phyloP scores from a whole-genome alignment of 1,140 invertebrate species.

The Philopotamus ludificatus region DNA sequence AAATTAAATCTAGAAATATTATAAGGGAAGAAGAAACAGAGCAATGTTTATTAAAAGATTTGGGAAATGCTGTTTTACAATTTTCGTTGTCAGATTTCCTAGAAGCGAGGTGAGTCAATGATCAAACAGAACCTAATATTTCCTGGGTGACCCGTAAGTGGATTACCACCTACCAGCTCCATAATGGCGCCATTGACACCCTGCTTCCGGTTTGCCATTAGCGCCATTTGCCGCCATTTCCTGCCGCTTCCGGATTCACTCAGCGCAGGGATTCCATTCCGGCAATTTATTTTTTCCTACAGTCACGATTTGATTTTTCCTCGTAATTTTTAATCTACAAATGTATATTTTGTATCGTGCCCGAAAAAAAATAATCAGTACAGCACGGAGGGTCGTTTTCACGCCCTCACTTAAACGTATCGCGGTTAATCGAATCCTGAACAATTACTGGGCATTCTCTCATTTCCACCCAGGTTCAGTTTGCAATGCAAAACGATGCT shows the following conservation, averaged over 20 bases:
- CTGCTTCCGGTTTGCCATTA: slow-evolving; percentile 19
- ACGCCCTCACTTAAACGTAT: too few species aligned
- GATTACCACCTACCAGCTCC: slow-evolving; percentile 17
- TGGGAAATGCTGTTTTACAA: slow-evolving; percentile 4
- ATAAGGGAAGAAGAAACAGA: neutral
- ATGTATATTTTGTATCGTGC: too few species aligned
- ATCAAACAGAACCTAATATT: slow-evolving; percentile 22
- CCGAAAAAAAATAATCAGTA: too few species aligned
- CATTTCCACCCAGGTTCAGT: too few species aligned
- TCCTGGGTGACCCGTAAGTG: slow-evolving; percentile 17
- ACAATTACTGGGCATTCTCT: too few species aligned
- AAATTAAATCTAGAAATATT: neutral
- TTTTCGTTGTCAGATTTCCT: neutral
- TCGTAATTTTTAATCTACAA: too few species aligned
- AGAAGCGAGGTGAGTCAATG: slow-evolving; percentile 22
- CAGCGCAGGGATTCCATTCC: neutral
- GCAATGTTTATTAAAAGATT: neutral
- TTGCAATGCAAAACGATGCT: too few species aligned
- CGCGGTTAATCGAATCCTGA: too few species aligned
- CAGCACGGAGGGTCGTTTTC: too few species aligned
- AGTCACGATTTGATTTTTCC: too few species aligned
- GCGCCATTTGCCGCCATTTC: slow-evolving; percentile 26
- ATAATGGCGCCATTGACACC: slow-evolving; percentile 22
- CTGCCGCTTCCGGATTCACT: slow-evolving; percentile 11
- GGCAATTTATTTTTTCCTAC: too few species aligned